Conservation (phyloP, 2,113 vertebrate species). For the Lagopus muta region DNA sequence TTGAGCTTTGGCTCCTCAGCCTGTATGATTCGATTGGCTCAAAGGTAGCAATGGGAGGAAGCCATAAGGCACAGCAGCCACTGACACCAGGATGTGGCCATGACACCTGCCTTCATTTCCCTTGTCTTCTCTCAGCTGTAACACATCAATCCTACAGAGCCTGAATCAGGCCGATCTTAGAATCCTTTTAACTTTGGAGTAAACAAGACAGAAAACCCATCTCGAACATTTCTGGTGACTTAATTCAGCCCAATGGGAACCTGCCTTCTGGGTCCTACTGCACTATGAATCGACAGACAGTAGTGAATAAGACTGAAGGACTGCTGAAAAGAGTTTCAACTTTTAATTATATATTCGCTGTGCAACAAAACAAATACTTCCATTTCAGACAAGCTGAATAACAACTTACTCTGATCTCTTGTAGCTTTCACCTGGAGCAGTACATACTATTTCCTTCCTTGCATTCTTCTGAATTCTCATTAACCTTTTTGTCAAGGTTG, state of each 20-base stretch:
- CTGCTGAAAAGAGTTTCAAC: background rate
- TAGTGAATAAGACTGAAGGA: background rate
- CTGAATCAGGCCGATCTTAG: background rate
- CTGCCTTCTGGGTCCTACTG: background rate
- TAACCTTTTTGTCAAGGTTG: constrained; percentile 65
- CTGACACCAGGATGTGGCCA: background rate
- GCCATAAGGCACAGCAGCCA: background rate
- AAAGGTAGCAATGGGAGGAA: background rate
- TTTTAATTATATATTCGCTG: background rate
- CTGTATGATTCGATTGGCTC: background rate
- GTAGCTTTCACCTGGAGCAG: constrained; percentile 14
- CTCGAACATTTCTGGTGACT: background rate
- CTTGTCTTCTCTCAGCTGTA: background rate
- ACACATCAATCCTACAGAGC: background rate
- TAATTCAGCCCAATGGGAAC: background rate
- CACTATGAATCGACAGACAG: background rate
- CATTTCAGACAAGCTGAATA: background rate
- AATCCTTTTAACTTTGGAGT: background rate
- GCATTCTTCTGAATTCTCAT: constrained; percentile 52
- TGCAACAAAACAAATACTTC: constrained; percentile 14
- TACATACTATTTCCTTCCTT: constrained; percentile 24
- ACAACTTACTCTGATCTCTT: constrained; percentile 5
- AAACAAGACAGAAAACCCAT: fast-evolving
- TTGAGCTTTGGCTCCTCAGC: background rate
- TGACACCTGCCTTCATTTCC: background rate